phyloP scores from a whole-genome alignment of 2,888 invertebrate species.

The Lithodes maja region DNA sequence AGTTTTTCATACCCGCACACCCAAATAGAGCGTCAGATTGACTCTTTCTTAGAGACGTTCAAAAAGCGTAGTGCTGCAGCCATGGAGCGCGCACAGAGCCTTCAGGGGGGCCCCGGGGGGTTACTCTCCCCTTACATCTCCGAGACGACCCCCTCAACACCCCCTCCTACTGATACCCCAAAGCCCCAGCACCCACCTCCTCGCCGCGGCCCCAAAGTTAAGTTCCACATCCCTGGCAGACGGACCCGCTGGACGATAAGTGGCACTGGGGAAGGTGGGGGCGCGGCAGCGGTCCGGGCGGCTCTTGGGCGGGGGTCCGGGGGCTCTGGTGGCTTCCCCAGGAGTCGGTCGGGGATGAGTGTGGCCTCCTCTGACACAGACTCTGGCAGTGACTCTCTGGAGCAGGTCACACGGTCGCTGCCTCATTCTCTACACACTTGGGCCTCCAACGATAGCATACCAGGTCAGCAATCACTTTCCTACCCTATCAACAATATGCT shows the following conservation, averaged over 20 bases:
- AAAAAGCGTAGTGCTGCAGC: conserved; percentile 86
- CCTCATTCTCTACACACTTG: conserved; percentile 66
- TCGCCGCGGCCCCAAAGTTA: conserved; percentile 53
- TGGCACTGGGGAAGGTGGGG: background rate
- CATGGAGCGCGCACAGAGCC: conserved; percentile 77
- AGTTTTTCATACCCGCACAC: conserved; percentile 64
- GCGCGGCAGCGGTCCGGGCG: background rate
- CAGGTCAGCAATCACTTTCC: conserved; percentile 28
- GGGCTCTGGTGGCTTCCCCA: conserved; percentile 37
- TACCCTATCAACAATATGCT: background rate
- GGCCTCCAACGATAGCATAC: conserved; percentile 55
- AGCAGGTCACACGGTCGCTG: conserved; percentile 57
- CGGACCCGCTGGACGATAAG: conserved; percentile 34
- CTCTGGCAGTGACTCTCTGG: conserved; percentile 55
- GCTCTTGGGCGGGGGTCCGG: background rate
- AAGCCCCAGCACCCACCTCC: conserved; percentile 11
- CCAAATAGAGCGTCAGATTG: conserved; percentile 83
- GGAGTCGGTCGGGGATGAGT: conserved; percentile 63
- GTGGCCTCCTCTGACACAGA: conserved; percentile 58
- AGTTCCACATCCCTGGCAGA: conserved; percentile 61
- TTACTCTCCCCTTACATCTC: conserved; percentile 53
- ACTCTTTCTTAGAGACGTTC: conserved; percentile 88
- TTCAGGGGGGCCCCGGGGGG: conserved; percentile 64
- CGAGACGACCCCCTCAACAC: conserved; percentile 10
- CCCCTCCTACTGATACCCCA: conserved; percentile 11